Conservation (phyloP, 2,113 vertebrate genomes). For the Neodon shergylaensis region DNA sequence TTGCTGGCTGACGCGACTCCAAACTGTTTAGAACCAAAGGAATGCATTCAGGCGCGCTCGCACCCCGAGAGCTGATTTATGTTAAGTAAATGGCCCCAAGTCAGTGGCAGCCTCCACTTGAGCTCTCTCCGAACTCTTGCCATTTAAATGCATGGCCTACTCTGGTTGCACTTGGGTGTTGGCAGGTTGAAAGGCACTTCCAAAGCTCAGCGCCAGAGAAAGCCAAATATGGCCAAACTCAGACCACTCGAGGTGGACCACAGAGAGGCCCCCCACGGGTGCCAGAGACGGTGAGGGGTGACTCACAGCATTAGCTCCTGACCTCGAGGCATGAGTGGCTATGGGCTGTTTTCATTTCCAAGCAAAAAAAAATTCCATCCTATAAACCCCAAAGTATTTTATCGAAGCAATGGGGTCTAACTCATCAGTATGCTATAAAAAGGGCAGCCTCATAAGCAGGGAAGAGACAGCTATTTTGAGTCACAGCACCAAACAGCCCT, state of each 20-base stretch:
- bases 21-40: constrained; percentile 72
- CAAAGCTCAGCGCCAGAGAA: constrained; percentile 61
- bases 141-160: constrained; percentile 54
- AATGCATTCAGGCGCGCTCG: constrained; percentile 67
- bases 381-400: constrained; percentile 66
- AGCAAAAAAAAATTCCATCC: constrained; percentile 72
- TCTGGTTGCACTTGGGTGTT: constrained; percentile 61
- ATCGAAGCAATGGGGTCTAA: constrained; percentile 56
- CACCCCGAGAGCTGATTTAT: constrained; percentile 66
- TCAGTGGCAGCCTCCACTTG: constrained; percentile 55
- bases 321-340: constrained; percentile 45
- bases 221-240: constrained; percentile 78
- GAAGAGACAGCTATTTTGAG: constrained; percentile 36
- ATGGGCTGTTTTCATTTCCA: constrained; percentile 67
- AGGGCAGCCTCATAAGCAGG: constrained; percentile 1
- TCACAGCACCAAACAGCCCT: background rate
- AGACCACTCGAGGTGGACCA: constrained; percentile 64
- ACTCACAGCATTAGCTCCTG: constrained; percentile 64
- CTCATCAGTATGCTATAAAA: constrained; percentile 26
- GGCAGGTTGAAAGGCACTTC: constrained; percentile 77
- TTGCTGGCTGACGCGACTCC: constrained; percentile 60
- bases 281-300: constrained; percentile 62
- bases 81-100: constrained; percentile 64
- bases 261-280: constrained; percentile 32
- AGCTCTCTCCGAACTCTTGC: constrained; percentile 36